Evolutionary conservation across 1,140 invertebrate species (phyloP).

Genomic region (Diabrotica virgifera): DNA sequence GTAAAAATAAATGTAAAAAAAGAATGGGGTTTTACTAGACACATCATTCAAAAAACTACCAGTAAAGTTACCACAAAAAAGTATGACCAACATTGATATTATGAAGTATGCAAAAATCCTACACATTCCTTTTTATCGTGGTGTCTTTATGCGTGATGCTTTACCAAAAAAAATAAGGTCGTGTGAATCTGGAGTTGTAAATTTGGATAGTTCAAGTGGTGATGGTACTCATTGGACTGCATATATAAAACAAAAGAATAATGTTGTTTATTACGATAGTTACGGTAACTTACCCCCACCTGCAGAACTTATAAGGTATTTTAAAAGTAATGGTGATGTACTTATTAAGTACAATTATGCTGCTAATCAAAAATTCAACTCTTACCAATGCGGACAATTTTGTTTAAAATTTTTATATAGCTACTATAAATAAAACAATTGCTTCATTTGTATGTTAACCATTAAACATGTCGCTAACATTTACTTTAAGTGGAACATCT

Average conservation of each 20-base stretch:
- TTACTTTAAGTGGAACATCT: not conserved
- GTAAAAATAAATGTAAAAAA: not conserved
- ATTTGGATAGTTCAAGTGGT: not conserved
- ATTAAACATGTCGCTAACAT: not conserved
- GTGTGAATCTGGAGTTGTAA: not conserved
- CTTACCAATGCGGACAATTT: not conserved
- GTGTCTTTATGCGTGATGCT: not conserved
- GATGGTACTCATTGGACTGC: not conserved
- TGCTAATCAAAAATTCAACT: not conserved
- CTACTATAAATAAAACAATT: not conserved
- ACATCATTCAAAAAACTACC: not conserved
- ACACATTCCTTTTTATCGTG: not conserved
- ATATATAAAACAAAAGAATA: not conserved
- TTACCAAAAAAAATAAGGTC: not conserved
- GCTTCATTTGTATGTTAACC: not conserved
- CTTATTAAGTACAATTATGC: not conserved
- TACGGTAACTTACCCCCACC: not conserved
- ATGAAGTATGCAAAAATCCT: not conserved
- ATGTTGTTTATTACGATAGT: not conserved
- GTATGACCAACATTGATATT: too few species aligned
- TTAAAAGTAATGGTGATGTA: not conserved
- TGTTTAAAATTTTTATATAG: too few species aligned
- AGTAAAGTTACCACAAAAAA: too few species aligned
- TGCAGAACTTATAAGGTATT: not conserved
- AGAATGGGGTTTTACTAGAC: not conserved